A percentile compares a stretch with the other conserved stretches of the same genome.
These are phyloP conservation scores for Leptestheria dahalacensis DNA, from an alignment of 1,140 invertebrate genomes.

Conservation along the genomic window DNA sequence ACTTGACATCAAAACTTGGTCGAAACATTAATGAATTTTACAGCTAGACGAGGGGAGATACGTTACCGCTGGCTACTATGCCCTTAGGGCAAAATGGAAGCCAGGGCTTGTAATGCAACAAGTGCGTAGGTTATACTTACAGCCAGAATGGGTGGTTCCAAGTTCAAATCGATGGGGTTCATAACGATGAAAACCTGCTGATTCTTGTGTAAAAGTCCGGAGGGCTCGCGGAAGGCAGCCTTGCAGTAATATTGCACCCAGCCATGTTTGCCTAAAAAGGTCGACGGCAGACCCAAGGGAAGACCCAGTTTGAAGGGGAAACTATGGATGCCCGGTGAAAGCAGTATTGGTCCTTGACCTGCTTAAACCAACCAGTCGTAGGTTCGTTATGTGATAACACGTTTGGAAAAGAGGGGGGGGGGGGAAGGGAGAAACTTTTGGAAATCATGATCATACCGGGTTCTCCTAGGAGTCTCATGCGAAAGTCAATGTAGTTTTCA, in stretches of 20 bases:
- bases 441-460: slow-evolving; percentile 39
- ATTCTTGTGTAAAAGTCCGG: slow-evolving; percentile 82
- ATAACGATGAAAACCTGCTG: slow-evolving; percentile 94
- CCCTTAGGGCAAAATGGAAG: too few species aligned
- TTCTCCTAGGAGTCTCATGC: slow-evolving; percentile 80
- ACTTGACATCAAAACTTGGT: too few species aligned
- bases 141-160: slow-evolving; percentile 70
- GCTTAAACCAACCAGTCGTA: too few species aligned
- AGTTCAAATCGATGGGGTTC: slow-evolving; percentile 86
- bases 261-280: slow-evolving; percentile 82
- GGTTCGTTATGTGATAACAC: slow-evolving; percentile 9
- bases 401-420: too few species aligned
- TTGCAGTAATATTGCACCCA: slow-evolving; percentile 94
- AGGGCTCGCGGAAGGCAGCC: slow-evolving; percentile 72
- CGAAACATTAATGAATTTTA: too few species aligned
- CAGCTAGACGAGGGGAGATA: too few species aligned
- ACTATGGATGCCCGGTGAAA: slow-evolving; percentile 88
- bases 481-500: slow-evolving; percentile 90
- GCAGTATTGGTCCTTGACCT: slow-evolving; percentile 48
- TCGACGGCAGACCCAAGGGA: slow-evolving; percentile 76
- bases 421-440: too few species aligned
- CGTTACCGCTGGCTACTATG: too few species aligned
- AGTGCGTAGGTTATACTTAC: slow-evolving; percentile 40
- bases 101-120: too few species aligned
- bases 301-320: slow-evolving; percentile 87